These are phyloP conservation scores for Clarias platycephalus DNA, from an alignment of 2,797 vertebrate genomes.

Conservation along the genomic window DNA sequence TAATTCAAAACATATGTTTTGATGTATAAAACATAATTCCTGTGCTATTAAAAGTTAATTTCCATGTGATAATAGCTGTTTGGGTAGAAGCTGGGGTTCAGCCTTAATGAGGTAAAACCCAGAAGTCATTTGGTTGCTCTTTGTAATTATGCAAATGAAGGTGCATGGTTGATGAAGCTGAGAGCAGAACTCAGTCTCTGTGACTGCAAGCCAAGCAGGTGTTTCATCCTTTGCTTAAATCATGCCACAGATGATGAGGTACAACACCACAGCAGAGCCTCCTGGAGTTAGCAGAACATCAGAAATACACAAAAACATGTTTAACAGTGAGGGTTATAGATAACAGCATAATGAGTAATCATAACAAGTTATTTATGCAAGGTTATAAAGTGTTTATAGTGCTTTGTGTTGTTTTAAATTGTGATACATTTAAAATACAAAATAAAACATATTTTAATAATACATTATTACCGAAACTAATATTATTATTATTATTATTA, in stretches of 20 bases:
- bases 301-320: conserved; percentile 39
- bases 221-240: conserved; percentile 55
- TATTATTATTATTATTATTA: too few species aligned
- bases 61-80: conserved; percentile 49
- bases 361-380: conserved; percentile 37
- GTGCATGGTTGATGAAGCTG: conserved; percentile 58
- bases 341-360: conserved; percentile 42
- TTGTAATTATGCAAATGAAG: conserved; percentile 62
- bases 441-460: too few species aligned
- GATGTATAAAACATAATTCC: conserved; percentile 41
- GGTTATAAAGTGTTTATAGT: conserved; percentile 6
- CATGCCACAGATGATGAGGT: conserved; percentile 52
- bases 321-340: conserved; percentile 34
- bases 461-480: too few species aligned
- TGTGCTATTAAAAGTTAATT: conserved; percentile 49
- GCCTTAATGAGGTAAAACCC: conserved; percentile 59
- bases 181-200: conserved; percentile 58
- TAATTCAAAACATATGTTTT: conserved; percentile 39
- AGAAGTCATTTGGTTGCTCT: conserved; percentile 57
- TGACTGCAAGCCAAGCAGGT: conserved; percentile 56
- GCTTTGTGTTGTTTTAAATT: background rate
- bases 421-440: background rate
- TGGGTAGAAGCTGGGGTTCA: conserved; percentile 54
- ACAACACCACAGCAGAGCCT: conserved; percentile 34
- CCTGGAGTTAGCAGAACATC: conserved; percentile 33